Conservation (phyloP, 2,113 vertebrate species). For the Burhinus oedicnemus region DNA sequence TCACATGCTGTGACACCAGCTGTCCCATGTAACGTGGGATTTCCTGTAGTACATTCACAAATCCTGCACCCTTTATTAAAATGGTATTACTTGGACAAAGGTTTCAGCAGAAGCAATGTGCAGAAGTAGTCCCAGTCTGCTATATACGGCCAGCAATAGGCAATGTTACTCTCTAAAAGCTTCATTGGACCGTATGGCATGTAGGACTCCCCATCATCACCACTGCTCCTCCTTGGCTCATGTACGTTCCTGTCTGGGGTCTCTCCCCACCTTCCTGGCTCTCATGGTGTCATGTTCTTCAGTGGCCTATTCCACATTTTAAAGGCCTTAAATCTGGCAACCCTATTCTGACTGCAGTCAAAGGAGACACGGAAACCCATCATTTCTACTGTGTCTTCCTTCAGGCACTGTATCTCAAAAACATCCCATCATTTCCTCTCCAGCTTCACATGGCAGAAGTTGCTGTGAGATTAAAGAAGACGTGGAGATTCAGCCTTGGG, state of each 20-base stretch:
- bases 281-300: not conserved
- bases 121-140: not conserved
- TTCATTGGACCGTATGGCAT: fast-evolving
- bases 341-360: not conserved
- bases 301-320: not conserved
- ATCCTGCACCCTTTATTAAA: not conserved
- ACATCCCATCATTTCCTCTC: not conserved
- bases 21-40: not conserved
- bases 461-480: conserved; percentile 12
- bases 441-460: not conserved
- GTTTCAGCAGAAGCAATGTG: not conserved
- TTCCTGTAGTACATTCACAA: not conserved
- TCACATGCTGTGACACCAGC: not conserved
- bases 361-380: not conserved
- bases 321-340: not conserved
- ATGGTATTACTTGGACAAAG: not conserved
- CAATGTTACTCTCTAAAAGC: not conserved
- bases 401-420: not conserved
- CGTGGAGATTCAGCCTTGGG: not conserved
- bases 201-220: not conserved
- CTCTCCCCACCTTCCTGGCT: not conserved
- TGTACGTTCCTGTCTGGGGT: not conserved
- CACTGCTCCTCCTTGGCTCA: not conserved
- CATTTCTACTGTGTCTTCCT: not conserved
- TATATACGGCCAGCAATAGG: fast-evolving